phyloP scores from a whole-genome alignment of 1,140 invertebrate species.

The Caerostris extrusa region DNA sequence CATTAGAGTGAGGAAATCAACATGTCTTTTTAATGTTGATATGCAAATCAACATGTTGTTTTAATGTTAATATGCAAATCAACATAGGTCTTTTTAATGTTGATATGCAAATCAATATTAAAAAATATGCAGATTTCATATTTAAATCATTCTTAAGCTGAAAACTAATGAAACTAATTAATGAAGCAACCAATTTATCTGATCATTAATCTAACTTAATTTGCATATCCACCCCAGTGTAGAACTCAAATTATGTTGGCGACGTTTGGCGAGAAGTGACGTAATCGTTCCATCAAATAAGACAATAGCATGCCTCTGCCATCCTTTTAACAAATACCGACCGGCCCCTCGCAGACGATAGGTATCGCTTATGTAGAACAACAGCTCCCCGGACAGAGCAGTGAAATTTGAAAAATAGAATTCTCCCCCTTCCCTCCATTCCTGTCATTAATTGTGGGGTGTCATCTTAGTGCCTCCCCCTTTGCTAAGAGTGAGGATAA shows the following conservation, averaged over 20 bases:
- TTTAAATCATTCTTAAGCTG: no score
- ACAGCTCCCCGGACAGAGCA: neutral
- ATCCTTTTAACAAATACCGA: conserved; percentile 20
- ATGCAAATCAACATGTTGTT: no score
- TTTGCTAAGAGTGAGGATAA: conserved; percentile 34
- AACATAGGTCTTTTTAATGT: no score
- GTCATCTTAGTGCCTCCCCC: conserved; percentile 12
- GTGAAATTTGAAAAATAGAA: conserved; percentile 50
- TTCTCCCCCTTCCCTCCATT: neutral
- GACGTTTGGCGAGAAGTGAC: neutral
- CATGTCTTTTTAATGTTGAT: no score
- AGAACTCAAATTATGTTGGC: neutral
- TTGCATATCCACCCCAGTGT: neutral
- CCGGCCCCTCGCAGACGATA: neutral
- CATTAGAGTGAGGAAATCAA: no score
- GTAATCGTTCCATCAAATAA: conserved; percentile 17
- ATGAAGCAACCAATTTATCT: neutral
- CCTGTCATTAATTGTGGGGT: conserved; percentile 36
- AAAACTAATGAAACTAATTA: neutral
- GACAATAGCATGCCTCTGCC: neutral
- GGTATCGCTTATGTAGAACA: conserved; percentile 4
- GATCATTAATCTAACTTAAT: neutral
- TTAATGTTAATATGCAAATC: no score
- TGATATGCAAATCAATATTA: no score
- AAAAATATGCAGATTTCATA: no score